Percentiles rank a stretch among this genome's conserved stretches.
Conservation (phyloP, 2,888 invertebrate genomes). For the Prosapia bicincta region DNA sequence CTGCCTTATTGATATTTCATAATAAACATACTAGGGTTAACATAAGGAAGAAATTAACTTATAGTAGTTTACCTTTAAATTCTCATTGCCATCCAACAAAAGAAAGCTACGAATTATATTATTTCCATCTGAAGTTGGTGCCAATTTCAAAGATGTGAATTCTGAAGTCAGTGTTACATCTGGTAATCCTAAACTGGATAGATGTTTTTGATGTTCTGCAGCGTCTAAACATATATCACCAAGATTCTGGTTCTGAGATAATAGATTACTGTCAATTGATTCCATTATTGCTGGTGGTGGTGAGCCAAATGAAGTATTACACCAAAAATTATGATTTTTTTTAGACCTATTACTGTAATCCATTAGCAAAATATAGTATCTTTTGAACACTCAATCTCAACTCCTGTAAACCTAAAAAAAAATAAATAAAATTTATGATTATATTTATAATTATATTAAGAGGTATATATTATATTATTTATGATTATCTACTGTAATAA, state of each 20-base stretch:
- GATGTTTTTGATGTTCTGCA: slow-evolving; percentile 5
- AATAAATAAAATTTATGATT: too few relatives aligned
- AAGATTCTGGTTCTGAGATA: slow-evolving; percentile 14
- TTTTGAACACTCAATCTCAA: not conserved
- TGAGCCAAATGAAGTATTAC: not conserved
- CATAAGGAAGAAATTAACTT: too few relatives aligned
- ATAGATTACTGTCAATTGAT: slow-evolving; percentile 41
- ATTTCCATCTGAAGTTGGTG: slow-evolving; percentile 39
- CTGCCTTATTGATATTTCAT: too few relatives aligned
- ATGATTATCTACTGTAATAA: too few relatives aligned
- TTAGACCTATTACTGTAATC: not conserved
- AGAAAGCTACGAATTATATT: slow-evolving; percentile 56
- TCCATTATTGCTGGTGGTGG: slow-evolving; percentile 43
- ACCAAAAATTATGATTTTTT: slow-evolving; percentile 10
- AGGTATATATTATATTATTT: too few relatives aligned
- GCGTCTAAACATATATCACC: slow-evolving; percentile 7
- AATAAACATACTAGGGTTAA: too few relatives aligned
- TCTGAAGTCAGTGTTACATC: slow-evolving; percentile 41
- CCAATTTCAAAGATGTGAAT: slow-evolving; percentile 40
- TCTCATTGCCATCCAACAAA: slow-evolving; percentile 60
- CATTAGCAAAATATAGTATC: not conserved
- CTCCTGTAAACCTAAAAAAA: not conserved
- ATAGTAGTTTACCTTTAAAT: slow-evolving; percentile 52
- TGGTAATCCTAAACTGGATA: slow-evolving; percentile 31
- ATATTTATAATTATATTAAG: too few relatives aligned